Conservation (phyloP, 1,140 invertebrate genomes). For the Drosophila repleta region DNA sequence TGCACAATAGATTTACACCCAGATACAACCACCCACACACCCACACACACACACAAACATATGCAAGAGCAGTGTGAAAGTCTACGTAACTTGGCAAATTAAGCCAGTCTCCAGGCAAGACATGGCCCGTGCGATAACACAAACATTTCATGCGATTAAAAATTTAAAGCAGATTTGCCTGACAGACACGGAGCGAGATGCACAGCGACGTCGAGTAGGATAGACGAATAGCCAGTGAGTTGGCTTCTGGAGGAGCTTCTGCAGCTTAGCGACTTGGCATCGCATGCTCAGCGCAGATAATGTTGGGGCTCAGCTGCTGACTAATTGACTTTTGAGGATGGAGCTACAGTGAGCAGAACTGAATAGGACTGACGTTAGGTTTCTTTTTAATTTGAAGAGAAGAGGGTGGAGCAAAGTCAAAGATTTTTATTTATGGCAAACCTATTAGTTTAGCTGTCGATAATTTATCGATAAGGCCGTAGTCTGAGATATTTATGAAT, state of each 20-base stretch:
- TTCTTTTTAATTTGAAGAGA: not conserved
- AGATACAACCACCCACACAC: conserved; percentile 7
- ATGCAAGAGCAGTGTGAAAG: not conserved
- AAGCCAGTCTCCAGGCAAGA: conserved; percentile 16
- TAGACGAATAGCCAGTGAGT: not conserved
- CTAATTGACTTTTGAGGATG: conserved; percentile 52
- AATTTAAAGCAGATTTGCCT: conserved; percentile 56
- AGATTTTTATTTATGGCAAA: too few species aligned
- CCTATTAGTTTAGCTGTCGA: too few species aligned
- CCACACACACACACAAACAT: not conserved
- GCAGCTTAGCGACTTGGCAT: conserved; percentile 41
- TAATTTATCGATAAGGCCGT: too few species aligned
- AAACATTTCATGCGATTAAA: conserved; percentile 58
- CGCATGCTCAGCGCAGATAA: conserved; percentile 50
- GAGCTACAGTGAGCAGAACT: conserved; percentile 8
- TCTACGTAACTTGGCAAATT: conserved; percentile 16
- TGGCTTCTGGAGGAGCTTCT: conserved; percentile 20
- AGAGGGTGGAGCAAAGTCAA: too few species aligned
- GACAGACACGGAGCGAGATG: conserved; percentile 26
- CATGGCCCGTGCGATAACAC: conserved; percentile 40
- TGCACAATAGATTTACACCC: conserved; percentile 39
- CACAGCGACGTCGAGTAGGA: not conserved
- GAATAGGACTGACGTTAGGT: not conserved
- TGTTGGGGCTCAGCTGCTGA: conserved; percentile 8
- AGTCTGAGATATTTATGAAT: too few species aligned